Conservation (phyloP, 23 tunicate genomes). For the Styela plicata region DNA sequence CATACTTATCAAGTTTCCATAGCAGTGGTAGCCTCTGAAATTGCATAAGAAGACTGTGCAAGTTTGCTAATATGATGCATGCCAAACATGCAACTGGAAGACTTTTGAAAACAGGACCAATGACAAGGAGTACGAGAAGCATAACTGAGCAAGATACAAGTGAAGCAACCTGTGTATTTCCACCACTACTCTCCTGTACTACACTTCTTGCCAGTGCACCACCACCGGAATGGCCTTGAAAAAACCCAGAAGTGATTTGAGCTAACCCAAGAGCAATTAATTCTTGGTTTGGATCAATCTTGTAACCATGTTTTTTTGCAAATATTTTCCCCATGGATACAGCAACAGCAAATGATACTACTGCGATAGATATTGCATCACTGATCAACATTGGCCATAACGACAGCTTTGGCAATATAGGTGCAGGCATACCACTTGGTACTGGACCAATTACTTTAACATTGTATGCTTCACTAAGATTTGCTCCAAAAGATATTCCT, state of each 20-base stretch:
- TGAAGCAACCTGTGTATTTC: slow-evolving; percentile 80
- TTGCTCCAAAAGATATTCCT: slow-evolving; percentile 37
- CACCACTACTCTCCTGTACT: slow-evolving; percentile 94
- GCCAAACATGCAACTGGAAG: slow-evolving; percentile 85
- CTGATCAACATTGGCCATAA: slow-evolving; percentile 68
- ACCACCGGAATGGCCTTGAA: slow-evolving; percentile 83
- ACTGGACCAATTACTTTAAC: slow-evolving; percentile 58
- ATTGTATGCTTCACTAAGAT: slow-evolving; percentile 25
- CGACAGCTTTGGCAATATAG: slow-evolving; percentile 53
- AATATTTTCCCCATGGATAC: slow-evolving; percentile 90
- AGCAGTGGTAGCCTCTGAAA: slow-evolving; percentile 59
- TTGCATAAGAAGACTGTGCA: slow-evolving; percentile 73
- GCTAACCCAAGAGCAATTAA: slow-evolving; percentile 77
- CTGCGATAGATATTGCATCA: slow-evolving; percentile 84
- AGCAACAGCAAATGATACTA: slow-evolving; percentile 85
- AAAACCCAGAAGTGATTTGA: slow-evolving; percentile 64
- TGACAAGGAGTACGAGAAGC: slow-evolving; percentile 67
- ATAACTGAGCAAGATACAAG: slow-evolving; percentile 79
- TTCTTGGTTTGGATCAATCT: slow-evolving; percentile 88
- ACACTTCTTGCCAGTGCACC: slow-evolving; percentile 88
- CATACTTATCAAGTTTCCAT: slow-evolving; percentile 80
- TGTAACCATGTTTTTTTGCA: slow-evolving; percentile 80
- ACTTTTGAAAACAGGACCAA: slow-evolving; percentile 79
- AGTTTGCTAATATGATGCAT: slow-evolving; percentile 85
- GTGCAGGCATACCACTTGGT: slow-evolving; percentile 81